Evolutionary conservation across 2,113 vertebrate genomes (phyloP).

Genomic region (Xenus cinereus): DNA sequence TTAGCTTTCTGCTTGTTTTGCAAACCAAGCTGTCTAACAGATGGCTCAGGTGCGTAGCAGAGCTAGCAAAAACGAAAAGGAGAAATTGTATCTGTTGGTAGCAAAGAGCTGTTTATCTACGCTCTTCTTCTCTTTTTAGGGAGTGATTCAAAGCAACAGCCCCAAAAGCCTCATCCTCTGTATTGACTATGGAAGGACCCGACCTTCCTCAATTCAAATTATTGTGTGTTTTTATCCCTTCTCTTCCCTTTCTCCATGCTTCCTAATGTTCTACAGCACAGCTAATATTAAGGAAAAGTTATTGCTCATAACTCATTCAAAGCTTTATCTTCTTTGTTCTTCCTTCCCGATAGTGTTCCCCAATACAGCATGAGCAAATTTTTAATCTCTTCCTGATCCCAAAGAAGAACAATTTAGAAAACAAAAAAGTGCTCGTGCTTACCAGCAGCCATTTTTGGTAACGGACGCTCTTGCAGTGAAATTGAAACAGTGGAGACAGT

Average conservation of each 20-base stretch:
- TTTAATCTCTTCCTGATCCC: background rate
- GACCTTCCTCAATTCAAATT: background rate
- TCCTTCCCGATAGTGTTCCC: background rate
- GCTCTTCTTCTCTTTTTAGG: background rate
- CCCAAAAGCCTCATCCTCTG: background rate
- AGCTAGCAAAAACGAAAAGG: background rate
- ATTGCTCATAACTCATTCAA: background rate
- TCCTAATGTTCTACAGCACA: background rate
- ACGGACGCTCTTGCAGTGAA: background rate
- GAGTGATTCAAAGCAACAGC: background rate
- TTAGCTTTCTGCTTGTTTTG: background rate
- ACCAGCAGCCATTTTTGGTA: background rate
- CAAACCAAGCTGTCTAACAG: constrained; percentile 33
- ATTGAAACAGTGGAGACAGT: background rate
- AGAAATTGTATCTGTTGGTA: background rate
- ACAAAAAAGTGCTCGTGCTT: background rate
- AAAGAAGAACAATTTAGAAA: background rate
- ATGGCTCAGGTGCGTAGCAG: background rate
- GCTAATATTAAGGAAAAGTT: background rate
- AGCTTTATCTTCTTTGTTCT: background rate
- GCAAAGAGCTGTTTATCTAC: background rate
- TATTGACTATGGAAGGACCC: background rate
- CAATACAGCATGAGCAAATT: background rate
- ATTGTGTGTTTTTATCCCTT: background rate
- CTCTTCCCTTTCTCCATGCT: background rate